These are phyloP conservation scores for Caenorhabditis virilis DNA, from an alignment of 2,888 invertebrate genomes.

Conservation along the genomic window DNA sequence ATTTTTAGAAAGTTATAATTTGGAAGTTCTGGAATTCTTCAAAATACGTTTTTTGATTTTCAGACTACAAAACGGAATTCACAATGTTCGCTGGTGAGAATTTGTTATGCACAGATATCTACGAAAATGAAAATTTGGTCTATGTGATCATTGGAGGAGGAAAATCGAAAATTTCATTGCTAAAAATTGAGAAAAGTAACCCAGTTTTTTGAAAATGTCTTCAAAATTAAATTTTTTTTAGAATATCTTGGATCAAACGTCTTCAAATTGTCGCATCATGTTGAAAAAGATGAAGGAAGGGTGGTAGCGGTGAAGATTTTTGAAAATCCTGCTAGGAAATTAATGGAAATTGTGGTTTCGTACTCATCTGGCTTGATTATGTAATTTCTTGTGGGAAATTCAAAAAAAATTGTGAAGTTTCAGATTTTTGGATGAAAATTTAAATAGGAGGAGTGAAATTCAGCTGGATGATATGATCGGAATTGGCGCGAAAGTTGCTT, in stretches of 20 bases:
- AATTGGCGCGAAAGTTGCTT: constrained; percentile 1
- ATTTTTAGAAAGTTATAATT: neutral
- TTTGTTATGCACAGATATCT: constrained; percentile 2
- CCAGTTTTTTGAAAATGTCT: neutral
- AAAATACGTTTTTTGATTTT: neutral
- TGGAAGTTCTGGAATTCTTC: neutral
- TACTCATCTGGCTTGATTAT: neutral
- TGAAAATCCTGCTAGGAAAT: neutral
- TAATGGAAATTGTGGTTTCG: neutral
- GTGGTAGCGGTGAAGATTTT: neutral
- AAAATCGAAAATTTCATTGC: constrained; percentile 1
- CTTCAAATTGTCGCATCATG: neutral
- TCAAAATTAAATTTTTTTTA: neutral
- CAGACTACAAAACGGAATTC: neutral
- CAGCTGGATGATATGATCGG: constrained; percentile 1
- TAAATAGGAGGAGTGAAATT: neutral
- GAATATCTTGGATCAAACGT: neutral
- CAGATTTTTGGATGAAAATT: neutral
- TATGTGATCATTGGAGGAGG: constrained; percentile 1
- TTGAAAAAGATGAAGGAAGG: neutral
- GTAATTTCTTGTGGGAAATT: neutral
- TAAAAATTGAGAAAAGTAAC: neutral
- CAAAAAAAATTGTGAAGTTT: neutral
- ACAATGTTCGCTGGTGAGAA: constrained; percentile 6
- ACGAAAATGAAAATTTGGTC: neutral